Evolutionary conservation across 2,113 vertebrate genomes (phyloP).

Genomic region (Bathybates hornii): DNA sequence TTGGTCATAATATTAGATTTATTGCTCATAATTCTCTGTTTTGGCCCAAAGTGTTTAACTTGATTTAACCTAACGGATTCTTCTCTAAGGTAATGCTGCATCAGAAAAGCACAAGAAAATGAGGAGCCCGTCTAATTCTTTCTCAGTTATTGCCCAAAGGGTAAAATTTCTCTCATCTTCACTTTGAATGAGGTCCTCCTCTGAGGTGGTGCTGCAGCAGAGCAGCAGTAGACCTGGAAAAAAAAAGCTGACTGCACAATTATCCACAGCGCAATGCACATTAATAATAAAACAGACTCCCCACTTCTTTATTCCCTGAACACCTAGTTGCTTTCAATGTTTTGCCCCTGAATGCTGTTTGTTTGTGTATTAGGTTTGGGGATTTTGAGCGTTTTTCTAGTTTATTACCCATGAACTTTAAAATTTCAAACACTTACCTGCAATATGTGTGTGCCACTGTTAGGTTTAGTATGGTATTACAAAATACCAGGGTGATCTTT

Average conservation of each 20-base stretch:
- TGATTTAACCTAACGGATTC: neutral
- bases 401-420: neutral
- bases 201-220: conserved; percentile 36
- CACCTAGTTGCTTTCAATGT: neutral
- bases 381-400: neutral
- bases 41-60: neutral
- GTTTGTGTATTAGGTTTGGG: neutral
- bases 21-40: neutral
- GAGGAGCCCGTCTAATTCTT: neutral
- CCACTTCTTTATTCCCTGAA: neutral
- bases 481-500: neutral
- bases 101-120: neutral
- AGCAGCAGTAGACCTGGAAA: conserved; percentile 21
- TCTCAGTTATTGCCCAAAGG: conserved; percentile 15
- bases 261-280: conserved; percentile 35
- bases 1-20: neutral
- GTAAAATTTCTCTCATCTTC: conserved; percentile 26
- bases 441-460: neutral
- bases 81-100: conserved; percentile 16
- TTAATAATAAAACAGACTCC: conserved; percentile 56
- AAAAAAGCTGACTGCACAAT: conserved; percentile 60
- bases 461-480: neutral
- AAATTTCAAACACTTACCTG: neutral
- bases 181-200: conserved; percentile 28
- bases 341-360: neutral